These are phyloP conservation scores for Therioaphis trifolii DNA, from an alignment of 2,888 invertebrate genomes.

Conservation along the genomic window DNA sequence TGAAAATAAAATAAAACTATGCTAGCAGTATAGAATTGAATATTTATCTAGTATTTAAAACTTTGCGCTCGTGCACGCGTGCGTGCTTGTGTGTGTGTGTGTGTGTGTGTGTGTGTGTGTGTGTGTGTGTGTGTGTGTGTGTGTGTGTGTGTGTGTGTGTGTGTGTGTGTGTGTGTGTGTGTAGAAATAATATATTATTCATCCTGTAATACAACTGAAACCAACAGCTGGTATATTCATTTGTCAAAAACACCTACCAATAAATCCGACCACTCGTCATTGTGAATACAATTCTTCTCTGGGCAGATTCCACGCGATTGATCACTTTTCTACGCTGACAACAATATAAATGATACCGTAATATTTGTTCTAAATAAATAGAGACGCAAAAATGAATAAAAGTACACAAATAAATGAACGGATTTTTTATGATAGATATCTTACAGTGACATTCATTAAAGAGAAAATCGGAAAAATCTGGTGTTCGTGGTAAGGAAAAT, in stretches of 20 bases:
- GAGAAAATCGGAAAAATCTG: conserved; percentile 39
- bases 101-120: too few relatives aligned
- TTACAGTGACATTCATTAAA: conserved; percentile 41
- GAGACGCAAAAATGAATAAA: not conserved
- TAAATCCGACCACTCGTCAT: conserved; percentile 36
- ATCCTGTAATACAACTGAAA: conserved; percentile 5
- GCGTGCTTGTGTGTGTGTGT: too few relatives aligned
- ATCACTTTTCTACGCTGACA: conserved; percentile 24
- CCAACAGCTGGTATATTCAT: conserved; percentile 18
- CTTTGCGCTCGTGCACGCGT: too few relatives aligned
- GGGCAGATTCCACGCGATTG: not conserved
- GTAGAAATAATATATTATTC: not conserved
- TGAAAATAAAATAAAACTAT: too few relatives aligned
- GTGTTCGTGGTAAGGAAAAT: not conserved
- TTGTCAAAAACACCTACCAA: conserved; percentile 46
- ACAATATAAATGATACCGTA: conserved; percentile 12
- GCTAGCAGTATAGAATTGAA: too few relatives aligned
- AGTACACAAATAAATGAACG: not conserved
- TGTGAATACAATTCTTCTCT: not conserved
- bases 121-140: too few relatives aligned
- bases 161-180: too few relatives aligned
- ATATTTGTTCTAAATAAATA: conserved; percentile 34
- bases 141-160: too few relatives aligned
- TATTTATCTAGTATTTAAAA: too few relatives aligned
- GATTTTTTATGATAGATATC: conserved; percentile 28